phyloP scores from a whole-genome alignment of 2,888 invertebrate species.

The Trissolcus japonicus region DNA sequence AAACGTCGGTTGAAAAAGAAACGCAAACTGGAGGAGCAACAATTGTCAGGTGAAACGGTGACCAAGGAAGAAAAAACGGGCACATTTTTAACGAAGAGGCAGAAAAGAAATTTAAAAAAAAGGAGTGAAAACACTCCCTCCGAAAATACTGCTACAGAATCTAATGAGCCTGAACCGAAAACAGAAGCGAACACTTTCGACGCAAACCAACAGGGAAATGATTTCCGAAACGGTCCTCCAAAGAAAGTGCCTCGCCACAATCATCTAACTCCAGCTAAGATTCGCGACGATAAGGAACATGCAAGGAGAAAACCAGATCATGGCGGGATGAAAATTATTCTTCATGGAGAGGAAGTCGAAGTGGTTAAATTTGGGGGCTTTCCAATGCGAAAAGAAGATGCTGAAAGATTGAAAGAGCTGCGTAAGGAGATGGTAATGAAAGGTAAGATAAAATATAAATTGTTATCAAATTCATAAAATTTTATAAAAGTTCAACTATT shows the following conservation, averaged over 20 bases:
- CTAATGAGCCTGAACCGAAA: neutral
- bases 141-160: no score
- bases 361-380: constrained; percentile 83
- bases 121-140: neutral
- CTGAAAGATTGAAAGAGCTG: constrained; percentile 80
- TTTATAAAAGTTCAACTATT: constrained; percentile 3
- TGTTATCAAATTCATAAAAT: neutral
- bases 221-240: constrained; percentile 19
- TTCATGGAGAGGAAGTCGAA: constrained; percentile 82
- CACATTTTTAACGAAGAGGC: constrained; percentile 64
- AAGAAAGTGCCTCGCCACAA: constrained; percentile 61
- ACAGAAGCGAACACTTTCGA: no score
- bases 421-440: constrained; percentile 81
- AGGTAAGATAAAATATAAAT: constrained; percentile 69
- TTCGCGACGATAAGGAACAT: constrained; percentile 72
- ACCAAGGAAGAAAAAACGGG: constrained; percentile 16
- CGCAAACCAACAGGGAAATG: constrained; percentile 5
- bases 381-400: constrained; percentile 84
- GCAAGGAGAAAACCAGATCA: constrained; percentile 74
- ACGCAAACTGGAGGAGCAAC: neutral
- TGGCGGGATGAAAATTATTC: constrained; percentile 77
- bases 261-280: constrained; percentile 75
- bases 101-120: constrained; percentile 67
- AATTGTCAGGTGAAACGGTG: constrained; percentile 56
- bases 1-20: constrained; percentile 59